phyloP scores from a whole-genome alignment of 2,113 vertebrate genomes.

The Limanda limanda region DNA sequence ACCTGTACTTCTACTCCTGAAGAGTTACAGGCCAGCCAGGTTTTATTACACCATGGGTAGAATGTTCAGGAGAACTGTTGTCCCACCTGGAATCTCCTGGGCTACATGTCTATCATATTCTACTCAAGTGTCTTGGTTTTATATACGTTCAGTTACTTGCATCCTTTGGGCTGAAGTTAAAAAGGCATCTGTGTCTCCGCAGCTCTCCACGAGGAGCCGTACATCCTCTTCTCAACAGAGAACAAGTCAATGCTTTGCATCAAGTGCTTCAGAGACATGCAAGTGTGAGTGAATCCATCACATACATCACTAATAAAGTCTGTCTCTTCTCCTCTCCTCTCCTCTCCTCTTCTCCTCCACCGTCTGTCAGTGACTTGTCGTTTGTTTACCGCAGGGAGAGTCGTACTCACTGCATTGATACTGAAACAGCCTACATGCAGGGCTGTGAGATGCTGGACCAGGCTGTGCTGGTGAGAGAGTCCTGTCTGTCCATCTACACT shows the following conservation, averaged over 20 bases:
- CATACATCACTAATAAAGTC: neutral
- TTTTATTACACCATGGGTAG: neutral
- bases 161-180: slow-evolving; percentile 12
- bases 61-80: neutral
- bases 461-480: slow-evolving; percentile 87
- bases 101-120: too few species aligned
- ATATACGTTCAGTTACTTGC: too few species aligned
- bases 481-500: neutral
- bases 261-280: slow-evolving; percentile 97
- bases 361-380: neutral
- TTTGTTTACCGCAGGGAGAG: slow-evolving; percentile 84
- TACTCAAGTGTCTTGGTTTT: too few species aligned
- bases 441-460: slow-evolving; percentile 95
- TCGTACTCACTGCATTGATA: slow-evolving; percentile 93
- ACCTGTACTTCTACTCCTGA: slow-evolving; percentile 22
- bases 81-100: too few species aligned
- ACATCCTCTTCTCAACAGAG: slow-evolving; percentile 95
- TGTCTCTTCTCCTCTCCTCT: neutral
- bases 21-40: neutral
- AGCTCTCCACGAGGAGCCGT: slow-evolving; percentile 94
- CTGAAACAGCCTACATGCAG: slow-evolving; percentile 92
- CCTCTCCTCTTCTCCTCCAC: neutral
- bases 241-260: slow-evolving; percentile 96
- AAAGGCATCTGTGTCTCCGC: slow-evolving; percentile 36
- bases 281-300: slow-evolving; percentile 84